These are phyloP conservation scores for Chymomyza costata DNA, from an alignment of 1,140 invertebrate species.

Conservation along the genomic window DNA sequence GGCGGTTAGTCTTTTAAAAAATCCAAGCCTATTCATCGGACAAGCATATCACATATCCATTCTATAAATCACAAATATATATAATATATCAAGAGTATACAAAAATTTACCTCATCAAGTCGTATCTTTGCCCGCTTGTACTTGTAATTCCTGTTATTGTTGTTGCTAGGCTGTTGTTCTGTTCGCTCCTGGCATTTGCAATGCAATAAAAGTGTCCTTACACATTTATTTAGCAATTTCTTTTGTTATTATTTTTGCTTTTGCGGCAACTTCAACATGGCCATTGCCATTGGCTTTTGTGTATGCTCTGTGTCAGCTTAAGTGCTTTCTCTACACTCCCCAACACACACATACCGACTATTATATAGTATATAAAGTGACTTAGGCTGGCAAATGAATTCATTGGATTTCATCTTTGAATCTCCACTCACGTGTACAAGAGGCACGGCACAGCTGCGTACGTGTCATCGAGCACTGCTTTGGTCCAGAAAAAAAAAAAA, in stretches of 20 bases:
- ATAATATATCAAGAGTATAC: too few relatives aligned
- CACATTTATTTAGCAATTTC: constrained; percentile 71
- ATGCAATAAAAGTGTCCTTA: constrained; percentile 71
- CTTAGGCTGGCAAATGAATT: constrained; percentile 35
- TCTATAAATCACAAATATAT: too few relatives aligned
- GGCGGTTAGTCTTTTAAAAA: too few relatives aligned
- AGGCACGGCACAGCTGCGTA: too few relatives aligned
- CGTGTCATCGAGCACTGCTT: too few relatives aligned
- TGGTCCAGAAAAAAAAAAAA: too few relatives aligned
- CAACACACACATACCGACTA: constrained; percentile 1
- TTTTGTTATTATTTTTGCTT: constrained; percentile 63
- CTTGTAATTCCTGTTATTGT: constrained; percentile 8
- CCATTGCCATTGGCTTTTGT: constrained; percentile 25
- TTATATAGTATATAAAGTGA: background rate
- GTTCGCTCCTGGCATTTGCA: constrained; percentile 51
- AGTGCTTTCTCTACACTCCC: constrained; percentile 30
- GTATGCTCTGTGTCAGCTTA: constrained; percentile 39
- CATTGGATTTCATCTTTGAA: constrained; percentile 28
- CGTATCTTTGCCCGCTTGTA: too few relatives aligned
- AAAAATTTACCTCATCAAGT: too few relatives aligned
- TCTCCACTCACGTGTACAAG: too few relatives aligned
- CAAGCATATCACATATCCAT: too few relatives aligned
- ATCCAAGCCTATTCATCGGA: too few relatives aligned
- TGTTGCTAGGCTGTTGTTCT: constrained; percentile 9
- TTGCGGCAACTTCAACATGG: constrained; percentile 25